Percentiles rank a stretch among this genome's conserved stretches.
Conservation (phyloP, 1,140 invertebrate genomes). For the Cydia fagiglandana region DNA sequence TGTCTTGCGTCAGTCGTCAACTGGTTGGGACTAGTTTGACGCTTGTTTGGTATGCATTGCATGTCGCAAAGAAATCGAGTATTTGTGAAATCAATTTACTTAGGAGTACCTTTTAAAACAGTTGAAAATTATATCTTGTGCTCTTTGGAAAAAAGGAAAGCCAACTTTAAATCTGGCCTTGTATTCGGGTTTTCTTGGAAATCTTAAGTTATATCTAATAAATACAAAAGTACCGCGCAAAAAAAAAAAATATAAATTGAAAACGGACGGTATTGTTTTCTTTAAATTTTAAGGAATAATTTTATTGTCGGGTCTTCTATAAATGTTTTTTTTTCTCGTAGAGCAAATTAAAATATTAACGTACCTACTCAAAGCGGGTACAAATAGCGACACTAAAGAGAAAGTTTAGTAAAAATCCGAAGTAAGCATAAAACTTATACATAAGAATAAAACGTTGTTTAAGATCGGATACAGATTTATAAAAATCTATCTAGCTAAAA, state of each 20-base stretch:
- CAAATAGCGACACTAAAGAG: background rate
- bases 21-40: background rate
- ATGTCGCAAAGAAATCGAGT: background rate
- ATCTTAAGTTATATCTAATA: background rate
- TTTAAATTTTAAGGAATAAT: too few relatives aligned
- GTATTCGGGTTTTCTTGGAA: background rate
- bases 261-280: too few relatives aligned
- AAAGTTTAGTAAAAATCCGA: background rate
- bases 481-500: slow-evolving; percentile 17
- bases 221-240: too few relatives aligned
- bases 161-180: background rate
- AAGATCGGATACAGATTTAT: background rate
- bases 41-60: background rate
- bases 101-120: background rate
- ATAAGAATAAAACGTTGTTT: background rate
- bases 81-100: background rate
- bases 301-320: too few relatives aligned
- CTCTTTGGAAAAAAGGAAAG: background rate
- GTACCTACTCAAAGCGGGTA: background rate
- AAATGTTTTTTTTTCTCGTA: too few relatives aligned
- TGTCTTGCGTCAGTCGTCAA: background rate
- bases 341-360: too few relatives aligned
- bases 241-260: too few relatives aligned
- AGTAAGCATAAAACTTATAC: too few relatives aligned
- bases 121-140: background rate